These are phyloP conservation scores for Chlorospingus semifuscus DNA, from an alignment of 2,797 vertebrate species.

Conservation along the genomic window DNA sequence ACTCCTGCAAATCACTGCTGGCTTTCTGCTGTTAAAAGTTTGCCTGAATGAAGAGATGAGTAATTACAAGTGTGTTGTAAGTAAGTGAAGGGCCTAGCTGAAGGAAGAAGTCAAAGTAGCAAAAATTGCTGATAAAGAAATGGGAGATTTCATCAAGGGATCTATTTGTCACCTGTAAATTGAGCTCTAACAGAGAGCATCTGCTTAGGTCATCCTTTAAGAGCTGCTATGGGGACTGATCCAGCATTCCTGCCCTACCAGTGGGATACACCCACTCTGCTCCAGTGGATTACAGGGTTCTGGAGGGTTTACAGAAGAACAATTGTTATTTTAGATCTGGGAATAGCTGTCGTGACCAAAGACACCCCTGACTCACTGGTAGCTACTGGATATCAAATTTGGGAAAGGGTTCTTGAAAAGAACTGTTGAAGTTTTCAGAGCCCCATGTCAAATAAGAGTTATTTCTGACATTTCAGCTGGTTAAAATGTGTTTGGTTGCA, in stretches of 20 bases:
- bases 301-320: not conserved
- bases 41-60: not conserved
- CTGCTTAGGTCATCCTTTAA: not conserved
- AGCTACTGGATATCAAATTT: not conserved
- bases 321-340: not conserved
- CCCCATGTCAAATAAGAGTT: not conserved
- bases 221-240: not conserved
- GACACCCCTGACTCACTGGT: not conserved
- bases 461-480: not conserved
- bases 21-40: not conserved
- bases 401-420: not conserved
- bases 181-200: not conserved
- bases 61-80: not conserved
- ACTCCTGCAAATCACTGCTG: rapidly evolving
- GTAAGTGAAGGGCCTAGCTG: not conserved
- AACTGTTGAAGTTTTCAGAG: not conserved
- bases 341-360: not conserved
- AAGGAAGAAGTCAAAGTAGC: not conserved
- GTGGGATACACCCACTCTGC: rapidly evolving
- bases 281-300: not conserved
- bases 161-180: not conserved
- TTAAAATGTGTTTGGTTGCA: not conserved
- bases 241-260: not conserved
- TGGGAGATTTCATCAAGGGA: not conserved
- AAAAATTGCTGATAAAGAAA: not conserved